Conservation (phyloP, 2,113 vertebrate genomes). For the Casuarius casuarius region DNA sequence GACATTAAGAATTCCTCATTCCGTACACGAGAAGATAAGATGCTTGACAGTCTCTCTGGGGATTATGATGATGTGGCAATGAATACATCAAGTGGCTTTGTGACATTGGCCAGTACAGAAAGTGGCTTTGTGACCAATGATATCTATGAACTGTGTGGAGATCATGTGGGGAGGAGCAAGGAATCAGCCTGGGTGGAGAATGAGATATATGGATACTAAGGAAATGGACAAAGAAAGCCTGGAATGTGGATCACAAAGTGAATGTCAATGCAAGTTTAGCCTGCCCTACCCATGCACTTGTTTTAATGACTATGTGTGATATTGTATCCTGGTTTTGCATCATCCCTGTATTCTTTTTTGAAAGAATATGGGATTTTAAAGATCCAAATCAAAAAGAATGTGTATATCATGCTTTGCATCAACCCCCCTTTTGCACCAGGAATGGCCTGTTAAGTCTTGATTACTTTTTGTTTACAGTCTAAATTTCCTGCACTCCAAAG, state of each 20-base stretch:
- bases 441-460: neutral
- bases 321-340: neutral
- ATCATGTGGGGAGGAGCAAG: conserved; percentile 60
- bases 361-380: neutral
- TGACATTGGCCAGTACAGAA: conserved; percentile 81
- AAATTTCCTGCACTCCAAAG: neutral
- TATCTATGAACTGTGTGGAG: conserved; percentile 87
- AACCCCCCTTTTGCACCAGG: neutral
- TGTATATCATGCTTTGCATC: neutral
- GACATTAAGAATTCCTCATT: conserved; percentile 92
- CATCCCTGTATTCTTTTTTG: neutral
- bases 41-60: conserved; percentile 64
- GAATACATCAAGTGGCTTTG: conserved; percentile 79
- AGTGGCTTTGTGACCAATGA: conserved; percentile 93
- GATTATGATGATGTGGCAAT: conserved; percentile 79
- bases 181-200: conserved; percentile 94
- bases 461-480: neutral
- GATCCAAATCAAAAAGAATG: neutral
- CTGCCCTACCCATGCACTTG: neutral
- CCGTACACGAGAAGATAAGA: conserved; percentile 65
- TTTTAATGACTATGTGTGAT: neutral
- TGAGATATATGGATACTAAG: conserved; percentile 91
- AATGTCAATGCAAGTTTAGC: accelerated
- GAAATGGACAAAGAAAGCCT: neutral
- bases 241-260: neutral